Percentiles rank a stretch among this genome's conserved stretches.
These are phyloP conservation scores for Mystacides longicornis DNA, from an alignment of 2,888 invertebrate species.

Conservation along the genomic window DNA sequence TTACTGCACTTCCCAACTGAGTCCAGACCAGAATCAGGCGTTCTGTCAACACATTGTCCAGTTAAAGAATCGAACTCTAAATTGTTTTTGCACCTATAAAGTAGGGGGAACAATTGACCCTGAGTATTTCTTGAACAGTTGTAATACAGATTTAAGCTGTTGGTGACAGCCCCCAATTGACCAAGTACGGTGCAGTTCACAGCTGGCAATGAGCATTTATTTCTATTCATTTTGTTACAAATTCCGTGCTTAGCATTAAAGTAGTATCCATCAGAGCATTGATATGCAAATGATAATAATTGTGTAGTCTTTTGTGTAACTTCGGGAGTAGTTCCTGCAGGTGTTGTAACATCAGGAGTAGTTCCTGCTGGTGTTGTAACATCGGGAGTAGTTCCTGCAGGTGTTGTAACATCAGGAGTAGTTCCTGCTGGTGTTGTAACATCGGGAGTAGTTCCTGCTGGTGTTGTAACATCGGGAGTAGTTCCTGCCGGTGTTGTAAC, in stretches of 20 bases:
- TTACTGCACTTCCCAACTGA: slow-evolving; percentile 7
- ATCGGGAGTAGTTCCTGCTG: too few species aligned
- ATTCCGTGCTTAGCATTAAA: background rate
- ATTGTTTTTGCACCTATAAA: slow-evolving; percentile 8
- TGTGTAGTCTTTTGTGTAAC: too few species aligned
- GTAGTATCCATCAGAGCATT: background rate
- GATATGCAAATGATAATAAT: background rate
- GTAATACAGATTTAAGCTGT: slow-evolving; percentile 16
- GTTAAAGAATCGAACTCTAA: background rate
- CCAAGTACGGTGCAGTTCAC: background rate
- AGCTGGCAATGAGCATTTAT: too few species aligned
- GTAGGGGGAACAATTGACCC: too few species aligned
- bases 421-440: too few species aligned
- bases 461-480: too few species aligned
- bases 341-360: too few species aligned
- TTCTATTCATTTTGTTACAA: background rate
- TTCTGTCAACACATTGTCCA: background rate
- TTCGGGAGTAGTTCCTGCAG: too few species aligned
- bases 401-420: too few species aligned
- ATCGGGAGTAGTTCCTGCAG: too few species aligned
- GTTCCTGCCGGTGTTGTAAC: too few species aligned
- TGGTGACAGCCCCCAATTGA: slow-evolving; percentile 2
- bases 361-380: too few species aligned
- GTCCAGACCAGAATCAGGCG: background rate
- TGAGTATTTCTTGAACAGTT: slow-evolving; percentile 4